Evolutionary conservation across 1,140 invertebrate genomes (phyloP), one percentile per base, ranked within the genome.

Genomic region (Calephelis virginiensis): DNA sequence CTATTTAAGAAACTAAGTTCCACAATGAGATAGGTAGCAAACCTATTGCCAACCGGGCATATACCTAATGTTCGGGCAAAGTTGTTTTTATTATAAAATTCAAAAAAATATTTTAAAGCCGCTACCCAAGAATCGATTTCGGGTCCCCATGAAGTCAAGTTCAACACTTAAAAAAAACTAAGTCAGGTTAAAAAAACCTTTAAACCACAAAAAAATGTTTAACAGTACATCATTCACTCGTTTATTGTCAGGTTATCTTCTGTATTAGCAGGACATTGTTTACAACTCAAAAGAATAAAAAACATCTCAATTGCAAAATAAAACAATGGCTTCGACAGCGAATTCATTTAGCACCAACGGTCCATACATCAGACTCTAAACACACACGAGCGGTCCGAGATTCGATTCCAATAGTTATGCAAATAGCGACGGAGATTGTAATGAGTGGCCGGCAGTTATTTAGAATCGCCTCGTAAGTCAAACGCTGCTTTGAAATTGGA

Each of bases 381-480:
- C 83, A 88, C 83, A 88, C 85, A 87, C 72, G 72, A 71, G 70
- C 61, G 75, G 78, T 73, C 78, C 74, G 53, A 69, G 68, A 71
- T 80, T 82, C 81, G 78, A 85, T 83, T 90, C 86, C 88, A 90
- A 90, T 90, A 90, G 88, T 85, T 90, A 90, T 90, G 88, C 88
- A 89, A 90, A 90, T 90, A 84, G 79, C 83, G 75, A 81, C 67
- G 69, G 77, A 72, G 78, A 77, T 77, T 83, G 87, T 89, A 90
- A 90, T 90, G 88, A 90, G 84, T 82, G 83, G 78, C 77, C 81
- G 82, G 80, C 86, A 82, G 87, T 90, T 89, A 90, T 86, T 90
- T 89, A 90, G 82, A 82, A 75, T 77, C 82, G 75, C 75, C 77
- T 81, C 85, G 87, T 90, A 90, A 90, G 82, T 90, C 87, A 90